phyloP scores from a whole-genome alignment of 2,888 invertebrate genomes.

The Drosophila conformis region DNA sequence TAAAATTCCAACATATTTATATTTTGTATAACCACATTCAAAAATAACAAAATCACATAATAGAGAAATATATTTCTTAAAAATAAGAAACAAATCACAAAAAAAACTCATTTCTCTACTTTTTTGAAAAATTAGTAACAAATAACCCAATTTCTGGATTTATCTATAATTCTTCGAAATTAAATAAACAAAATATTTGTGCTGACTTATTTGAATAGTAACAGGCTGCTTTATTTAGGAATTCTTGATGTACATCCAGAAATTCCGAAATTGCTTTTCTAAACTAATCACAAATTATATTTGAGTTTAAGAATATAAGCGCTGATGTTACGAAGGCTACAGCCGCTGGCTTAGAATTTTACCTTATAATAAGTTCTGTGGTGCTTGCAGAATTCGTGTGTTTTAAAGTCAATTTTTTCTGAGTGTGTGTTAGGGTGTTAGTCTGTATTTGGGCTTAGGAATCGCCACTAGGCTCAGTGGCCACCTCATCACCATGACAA shows the following conservation, averaged over 20 bases:
- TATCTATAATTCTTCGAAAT: neutral
- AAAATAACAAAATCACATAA: neutral
- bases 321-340: too few species aligned
- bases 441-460: slow-evolving; percentile 17
- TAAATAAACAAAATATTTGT: neutral
- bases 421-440: slow-evolving; percentile 11
- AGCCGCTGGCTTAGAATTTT: too few species aligned
- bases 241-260: neutral
- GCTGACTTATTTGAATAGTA: neutral
- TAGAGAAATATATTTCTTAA: neutral
- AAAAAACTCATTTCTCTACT: neutral
- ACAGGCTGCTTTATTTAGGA: neutral
- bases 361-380: too few species aligned
- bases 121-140: neutral
- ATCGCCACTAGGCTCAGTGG: slow-evolving; percentile 50
- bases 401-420: neutral
- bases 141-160: accelerated
- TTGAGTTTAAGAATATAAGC: neutral
- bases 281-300: neutral
- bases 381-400: too few species aligned
- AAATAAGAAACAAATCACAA: neutral
- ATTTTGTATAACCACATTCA: neutral
- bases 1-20: neutral
- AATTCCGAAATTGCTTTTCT: neutral
- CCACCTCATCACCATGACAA: slow-evolving; percentile 62